Conservation (phyloP, 2,797 vertebrate species). For the Botia kubotai region DNA sequence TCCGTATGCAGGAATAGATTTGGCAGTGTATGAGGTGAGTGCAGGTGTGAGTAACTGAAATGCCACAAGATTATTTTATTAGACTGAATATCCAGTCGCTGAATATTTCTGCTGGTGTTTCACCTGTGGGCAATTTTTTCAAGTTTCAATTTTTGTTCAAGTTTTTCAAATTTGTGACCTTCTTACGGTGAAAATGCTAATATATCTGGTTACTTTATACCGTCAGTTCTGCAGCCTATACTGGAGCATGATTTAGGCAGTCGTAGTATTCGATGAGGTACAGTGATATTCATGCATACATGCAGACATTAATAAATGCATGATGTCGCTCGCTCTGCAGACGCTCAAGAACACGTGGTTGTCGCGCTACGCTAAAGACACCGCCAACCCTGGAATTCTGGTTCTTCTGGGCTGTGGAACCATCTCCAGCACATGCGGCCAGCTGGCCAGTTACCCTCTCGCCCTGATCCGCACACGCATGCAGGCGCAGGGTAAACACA, state of each 20-base stretch:
- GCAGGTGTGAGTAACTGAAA: neutral
- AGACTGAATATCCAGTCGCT: neutral
- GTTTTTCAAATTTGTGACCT: slow-evolving; percentile 8
- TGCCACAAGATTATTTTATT: neutral
- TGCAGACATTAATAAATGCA: neutral
- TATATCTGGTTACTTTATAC: neutral
- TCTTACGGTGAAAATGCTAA: neutral
- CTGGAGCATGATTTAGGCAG: neutral
- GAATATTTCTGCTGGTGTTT: slow-evolving; percentile 31
- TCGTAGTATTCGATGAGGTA: no score
- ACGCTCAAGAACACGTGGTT: slow-evolving; percentile 92
- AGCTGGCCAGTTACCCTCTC: slow-evolving; percentile 95
- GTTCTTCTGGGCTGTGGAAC: slow-evolving; percentile 94
- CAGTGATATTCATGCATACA: neutral
- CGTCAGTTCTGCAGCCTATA: neutral
- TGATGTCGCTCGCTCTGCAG: slow-evolving; percentile 68
- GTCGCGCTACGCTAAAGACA: slow-evolving; percentile 86
- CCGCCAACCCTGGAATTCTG: slow-evolving; percentile 90
- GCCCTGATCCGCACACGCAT: slow-evolving; percentile 96
- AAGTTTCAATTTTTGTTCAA: neutral
- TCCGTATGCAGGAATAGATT: slow-evolving; percentile 97
- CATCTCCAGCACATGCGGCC: slow-evolving; percentile 94
- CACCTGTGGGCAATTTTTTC: slow-evolving; percentile 21
- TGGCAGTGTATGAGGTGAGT: slow-evolving; percentile 94
- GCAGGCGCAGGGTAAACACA: slow-evolving; percentile 91